Base-by-base conservation (phyloP, 2,797 vertebrate genomes). In the Coracias cyanogaster region DNA sequence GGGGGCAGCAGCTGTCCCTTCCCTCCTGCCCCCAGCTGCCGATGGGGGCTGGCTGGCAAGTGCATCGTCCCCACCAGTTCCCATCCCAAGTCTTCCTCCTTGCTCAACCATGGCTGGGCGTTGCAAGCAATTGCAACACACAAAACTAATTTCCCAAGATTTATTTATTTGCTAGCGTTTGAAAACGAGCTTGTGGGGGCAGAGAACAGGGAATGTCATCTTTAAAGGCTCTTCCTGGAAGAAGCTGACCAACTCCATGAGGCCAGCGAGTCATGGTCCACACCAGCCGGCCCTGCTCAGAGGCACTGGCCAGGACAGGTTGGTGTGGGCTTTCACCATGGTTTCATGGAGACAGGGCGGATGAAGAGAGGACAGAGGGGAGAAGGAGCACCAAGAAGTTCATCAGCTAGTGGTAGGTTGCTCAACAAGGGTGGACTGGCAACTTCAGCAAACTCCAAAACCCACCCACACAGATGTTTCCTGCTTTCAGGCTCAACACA, bases 381-480 rank as follows among this genome's bases (percentile, higher is more conserved):
- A 4, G 4, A 54, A n/a, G n/a, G 62, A 61, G 79, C 52, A 51
- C n/a, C 6, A 1, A 73, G 29, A 51, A 58, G 43, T 29, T 77
- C 80, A 39, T 12, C 48, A 19, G 15, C 76, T 33, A 65, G 65
- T 8, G 26, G 52, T 2, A 9, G 17, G 2, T 93, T 96, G 95
- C 95, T 94, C 89, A 94, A 97, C 37, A 52, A 3, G 15, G 77
- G 77, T 4, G 2, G 62, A 66, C 37, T 69, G 89, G 78, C 55
- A 20, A 66, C 48, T 58, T 91, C 91, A 89, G 94, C 91, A 93
- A 74, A 82, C 31, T 72, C 86, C 12, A 0, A 70, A 84, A 89
- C 26, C 71, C 86, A 80, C 52, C 39, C 1, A 2, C 39, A 13
- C 94, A 95, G 95, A 95, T 94, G 95, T 92, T 94, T 94, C 95